These are phyloP conservation scores for Chouioia cunea DNA, from an alignment of 2,888 invertebrate genomes.

Conservation along the genomic window DNA sequence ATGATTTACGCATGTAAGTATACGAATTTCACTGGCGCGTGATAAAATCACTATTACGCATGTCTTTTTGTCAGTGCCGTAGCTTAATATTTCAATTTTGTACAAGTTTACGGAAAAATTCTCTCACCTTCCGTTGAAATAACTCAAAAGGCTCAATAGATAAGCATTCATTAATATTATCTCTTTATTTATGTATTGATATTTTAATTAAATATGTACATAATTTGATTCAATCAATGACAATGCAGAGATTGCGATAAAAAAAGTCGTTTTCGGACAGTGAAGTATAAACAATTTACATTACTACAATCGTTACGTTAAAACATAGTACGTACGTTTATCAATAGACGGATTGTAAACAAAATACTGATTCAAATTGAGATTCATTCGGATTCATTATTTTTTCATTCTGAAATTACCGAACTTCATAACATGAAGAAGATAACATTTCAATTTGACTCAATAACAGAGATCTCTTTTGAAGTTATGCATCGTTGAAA, in stretches of 20 bases:
- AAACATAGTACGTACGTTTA: constrained; percentile 9
- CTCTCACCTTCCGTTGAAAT: neutral
- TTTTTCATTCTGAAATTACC: neutral
- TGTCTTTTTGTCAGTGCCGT: no score
- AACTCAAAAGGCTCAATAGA: neutral
- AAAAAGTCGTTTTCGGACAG: constrained; percentile 8
- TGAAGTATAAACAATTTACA: constrained; percentile 15
- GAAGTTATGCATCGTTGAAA: no score
- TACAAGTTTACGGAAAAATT: constrained; percentile 49
- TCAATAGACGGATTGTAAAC: neutral
- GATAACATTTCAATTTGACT: constrained; percentile 14
- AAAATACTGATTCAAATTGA: no score
- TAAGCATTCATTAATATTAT: constrained; percentile 22
- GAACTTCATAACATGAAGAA: neutral
- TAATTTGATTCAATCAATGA: constrained; percentile 22
- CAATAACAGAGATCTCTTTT: constrained; percentile 16
- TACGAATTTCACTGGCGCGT: no score
- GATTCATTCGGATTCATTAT: no score
- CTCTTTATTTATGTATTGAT: constrained; percentile 33
- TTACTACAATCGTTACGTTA: neutral
- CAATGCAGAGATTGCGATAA: constrained; percentile 19
- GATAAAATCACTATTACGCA: no score
- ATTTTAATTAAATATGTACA: constrained; percentile 47
- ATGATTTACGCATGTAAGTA: no score
- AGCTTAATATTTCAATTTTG: constrained; percentile 41